These are phyloP conservation scores for Sinohyriopsis cumingii DNA, from an alignment of 2,888 invertebrate genomes.

Conservation along the genomic window DNA sequence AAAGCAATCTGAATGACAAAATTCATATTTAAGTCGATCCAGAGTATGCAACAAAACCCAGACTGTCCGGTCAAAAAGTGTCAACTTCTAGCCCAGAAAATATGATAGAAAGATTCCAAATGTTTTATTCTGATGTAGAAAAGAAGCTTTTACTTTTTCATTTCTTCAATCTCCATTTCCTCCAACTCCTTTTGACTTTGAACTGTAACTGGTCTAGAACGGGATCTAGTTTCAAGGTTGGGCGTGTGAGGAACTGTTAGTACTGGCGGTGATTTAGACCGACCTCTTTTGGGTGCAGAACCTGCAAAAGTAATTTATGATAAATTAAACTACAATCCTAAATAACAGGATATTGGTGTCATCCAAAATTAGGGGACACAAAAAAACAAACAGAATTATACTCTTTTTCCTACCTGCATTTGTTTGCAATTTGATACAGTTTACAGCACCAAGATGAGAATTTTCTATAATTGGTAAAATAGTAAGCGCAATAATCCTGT, in stretches of 20 bases:
- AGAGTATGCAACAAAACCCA: too few relatives aligned
- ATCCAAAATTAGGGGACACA: not conserved
- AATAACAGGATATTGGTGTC: not conserved
- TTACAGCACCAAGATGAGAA: too few relatives aligned
- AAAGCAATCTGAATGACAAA: too few relatives aligned
- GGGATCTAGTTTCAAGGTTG: conserved; percentile 73
- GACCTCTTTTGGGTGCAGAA: conserved; percentile 11
- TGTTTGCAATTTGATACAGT: too few relatives aligned
- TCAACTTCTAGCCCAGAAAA: too few relatives aligned
- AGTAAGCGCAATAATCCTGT: too few relatives aligned
- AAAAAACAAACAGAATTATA: too few relatives aligned
- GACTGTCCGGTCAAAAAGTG: too few relatives aligned
- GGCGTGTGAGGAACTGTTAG: conserved; percentile 70
- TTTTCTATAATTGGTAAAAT: too few relatives aligned
- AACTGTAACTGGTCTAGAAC: conserved; percentile 76
- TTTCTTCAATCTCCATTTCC: conserved; percentile 78
- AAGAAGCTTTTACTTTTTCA: conserved; percentile 74
- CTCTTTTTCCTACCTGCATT: too few relatives aligned
- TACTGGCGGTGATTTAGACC: conserved; percentile 34
- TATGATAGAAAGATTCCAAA: too few relatives aligned
- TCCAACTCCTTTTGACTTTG: conserved; percentile 79
- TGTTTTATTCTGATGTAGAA: not conserved
- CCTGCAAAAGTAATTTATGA: not conserved
- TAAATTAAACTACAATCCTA: not conserved
- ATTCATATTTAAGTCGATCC: too few relatives aligned